Conservation (phyloP, 2,888 invertebrate species). For the Cephus spinipes region DNA sequence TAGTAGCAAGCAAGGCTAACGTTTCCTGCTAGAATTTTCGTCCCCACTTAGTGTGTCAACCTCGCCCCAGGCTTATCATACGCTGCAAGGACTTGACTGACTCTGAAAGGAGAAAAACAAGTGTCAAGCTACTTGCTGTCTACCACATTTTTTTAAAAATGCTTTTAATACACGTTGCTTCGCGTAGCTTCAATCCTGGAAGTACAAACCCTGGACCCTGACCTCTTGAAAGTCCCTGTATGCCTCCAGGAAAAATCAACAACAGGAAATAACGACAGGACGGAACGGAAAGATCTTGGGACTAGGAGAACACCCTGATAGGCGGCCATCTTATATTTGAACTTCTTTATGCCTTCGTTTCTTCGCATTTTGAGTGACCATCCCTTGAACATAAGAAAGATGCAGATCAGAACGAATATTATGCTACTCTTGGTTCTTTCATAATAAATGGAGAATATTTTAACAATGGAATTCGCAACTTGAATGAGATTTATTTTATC, state of each 20-base stretch:
- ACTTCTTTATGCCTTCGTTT: background rate
- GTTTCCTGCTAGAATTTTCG: background rate
- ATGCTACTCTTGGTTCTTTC: too few relatives aligned
- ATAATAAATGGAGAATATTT: too few relatives aligned
- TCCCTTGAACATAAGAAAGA: too few relatives aligned
- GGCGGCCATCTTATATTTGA: background rate
- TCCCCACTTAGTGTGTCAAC: background rate
- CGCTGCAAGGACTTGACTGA: background rate
- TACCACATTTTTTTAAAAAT: background rate
- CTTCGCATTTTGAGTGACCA: background rate
- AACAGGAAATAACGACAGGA: background rate
- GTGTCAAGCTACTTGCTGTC: background rate
- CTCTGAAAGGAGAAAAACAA: background rate
- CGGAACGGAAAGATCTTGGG: background rate
- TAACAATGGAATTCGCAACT: too few relatives aligned
- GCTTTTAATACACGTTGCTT: background rate
- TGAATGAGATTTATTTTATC: background rate
- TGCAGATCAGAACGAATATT: too few relatives aligned
- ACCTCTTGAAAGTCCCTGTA: background rate
- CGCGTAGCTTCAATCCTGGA: background rate
- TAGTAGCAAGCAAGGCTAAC: background rate
- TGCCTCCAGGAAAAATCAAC: background rate
- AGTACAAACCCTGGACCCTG: background rate
- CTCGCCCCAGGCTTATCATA: background rate
- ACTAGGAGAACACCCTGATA: background rate